These are phyloP conservation scores for Xylophagus ater DNA, from an alignment of 2,888 invertebrate species.

Conservation along the genomic window DNA sequence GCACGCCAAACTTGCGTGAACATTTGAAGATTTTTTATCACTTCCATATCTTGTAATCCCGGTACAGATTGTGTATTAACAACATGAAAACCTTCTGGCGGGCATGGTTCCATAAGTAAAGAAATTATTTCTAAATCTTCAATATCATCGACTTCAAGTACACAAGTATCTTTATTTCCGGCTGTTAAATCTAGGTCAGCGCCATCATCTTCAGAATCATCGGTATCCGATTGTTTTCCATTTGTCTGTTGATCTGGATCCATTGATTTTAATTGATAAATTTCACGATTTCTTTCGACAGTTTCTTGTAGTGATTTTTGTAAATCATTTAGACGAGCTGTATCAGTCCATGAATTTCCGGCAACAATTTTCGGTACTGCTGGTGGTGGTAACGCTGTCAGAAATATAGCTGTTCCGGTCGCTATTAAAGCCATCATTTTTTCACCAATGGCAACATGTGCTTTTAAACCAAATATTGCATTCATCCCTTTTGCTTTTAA, in stretches of 20 bases:
- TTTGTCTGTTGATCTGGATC: slow-evolving; percentile 29
- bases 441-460: slow-evolving; percentile 76
- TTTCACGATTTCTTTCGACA: slow-evolving; percentile 59
- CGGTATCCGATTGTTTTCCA: slow-evolving; percentile 42
- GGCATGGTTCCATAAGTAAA: slow-evolving; percentile 59
- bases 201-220: slow-evolving; percentile 55
- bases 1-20: slow-evolving; percentile 73
- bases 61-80: slow-evolving; percentile 69
- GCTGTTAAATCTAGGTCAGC: slow-evolving; percentile 55
- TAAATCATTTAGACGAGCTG: slow-evolving; percentile 52
- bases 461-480: slow-evolving; percentile 76
- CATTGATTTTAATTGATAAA: slow-evolving; percentile 49
- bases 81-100: slow-evolving; percentile 66
- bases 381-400: slow-evolving; percentile 68
- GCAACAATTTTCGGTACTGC: slow-evolving; percentile 59
- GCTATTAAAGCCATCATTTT: slow-evolving; percentile 79
- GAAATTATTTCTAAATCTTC: slow-evolving; percentile 69
- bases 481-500: slow-evolving; percentile 91
- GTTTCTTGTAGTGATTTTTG: slow-evolving; percentile 59
- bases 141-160: slow-evolving; percentile 73
- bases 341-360: slow-evolving; percentile 52
- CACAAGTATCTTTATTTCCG: slow-evolving; percentile 69
- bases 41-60: slow-evolving; percentile 55
- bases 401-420: slow-evolving; percentile 72
- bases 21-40: slow-evolving; percentile 65